These are phyloP conservation scores for Poecilia wingei DNA, from an alignment of 2,797 vertebrate genomes.

Conservation along the genomic window DNA sequence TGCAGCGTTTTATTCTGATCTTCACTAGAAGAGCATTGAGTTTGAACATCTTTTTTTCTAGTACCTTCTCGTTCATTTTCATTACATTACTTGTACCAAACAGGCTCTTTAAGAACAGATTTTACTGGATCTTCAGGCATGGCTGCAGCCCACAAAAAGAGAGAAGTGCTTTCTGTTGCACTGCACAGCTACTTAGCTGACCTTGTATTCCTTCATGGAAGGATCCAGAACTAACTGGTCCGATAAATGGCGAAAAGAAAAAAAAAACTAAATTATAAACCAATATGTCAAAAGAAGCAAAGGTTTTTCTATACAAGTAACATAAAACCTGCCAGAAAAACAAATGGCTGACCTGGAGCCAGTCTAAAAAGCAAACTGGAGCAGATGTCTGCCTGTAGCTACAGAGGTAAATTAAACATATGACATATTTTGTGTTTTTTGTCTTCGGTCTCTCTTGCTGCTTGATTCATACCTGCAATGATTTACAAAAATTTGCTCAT, in stretches of 20 bases:
- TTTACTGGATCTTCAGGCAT: neutral
- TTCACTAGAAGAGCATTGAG: neutral
- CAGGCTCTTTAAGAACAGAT: neutral
- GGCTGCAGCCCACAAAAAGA: neutral
- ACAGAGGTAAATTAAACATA: neutral
- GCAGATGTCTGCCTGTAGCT: neutral
- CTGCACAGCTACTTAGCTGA: neutral
- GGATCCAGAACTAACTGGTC: neutral
- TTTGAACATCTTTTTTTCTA: neutral
- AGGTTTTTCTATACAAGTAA: neutral
- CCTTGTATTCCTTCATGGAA: neutral
- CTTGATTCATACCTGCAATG: neutral
- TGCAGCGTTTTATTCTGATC: neutral
- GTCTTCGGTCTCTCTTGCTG: neutral
- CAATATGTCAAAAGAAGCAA: neutral
- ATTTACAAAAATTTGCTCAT: neutral
- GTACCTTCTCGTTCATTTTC: neutral
- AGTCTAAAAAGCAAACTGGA: constrained; percentile 1
- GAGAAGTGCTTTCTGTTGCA: neutral
- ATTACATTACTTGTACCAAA: neutral
- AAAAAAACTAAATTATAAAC: neutral
- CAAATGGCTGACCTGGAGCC: constrained; percentile 9
- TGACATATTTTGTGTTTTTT: neutral
- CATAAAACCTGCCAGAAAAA: neutral
- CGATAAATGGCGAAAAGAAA: neutral